These are phyloP conservation scores for Orgyia antiqua DNA, from an alignment of 2,888 invertebrate genomes.

Conservation along the genomic window DNA sequence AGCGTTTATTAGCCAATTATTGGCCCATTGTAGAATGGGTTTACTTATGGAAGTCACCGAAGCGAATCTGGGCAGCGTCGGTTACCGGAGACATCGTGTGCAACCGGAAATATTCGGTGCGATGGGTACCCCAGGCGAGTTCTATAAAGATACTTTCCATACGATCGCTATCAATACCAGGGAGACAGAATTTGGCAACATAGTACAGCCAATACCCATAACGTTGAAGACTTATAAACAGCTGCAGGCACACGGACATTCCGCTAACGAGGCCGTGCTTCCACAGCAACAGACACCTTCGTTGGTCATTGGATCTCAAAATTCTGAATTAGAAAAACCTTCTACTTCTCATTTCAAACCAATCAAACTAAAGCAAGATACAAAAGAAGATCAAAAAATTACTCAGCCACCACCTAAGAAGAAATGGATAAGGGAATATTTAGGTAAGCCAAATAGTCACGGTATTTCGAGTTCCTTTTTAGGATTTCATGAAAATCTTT, in stretches of 20 bases:
- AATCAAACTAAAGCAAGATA: conserved; percentile 40
- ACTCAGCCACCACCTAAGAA: conserved; percentile 82
- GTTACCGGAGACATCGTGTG: conserved; percentile 44
- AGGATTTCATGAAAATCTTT: no score
- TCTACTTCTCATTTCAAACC: conserved; percentile 37
- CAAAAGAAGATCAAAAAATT: conserved; percentile 41
- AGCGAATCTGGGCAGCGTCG: conserved; percentile 61
- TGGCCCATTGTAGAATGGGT: conserved; percentile 68
- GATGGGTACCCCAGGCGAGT: conserved; percentile 58
- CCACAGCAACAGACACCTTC: conserved; percentile 43
- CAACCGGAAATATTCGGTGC: conserved; percentile 51
- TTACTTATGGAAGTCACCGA: conserved; percentile 71
- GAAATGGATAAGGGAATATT: conserved; percentile 85
- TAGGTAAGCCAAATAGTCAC: conserved; percentile 65
- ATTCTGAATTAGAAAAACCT: conserved; percentile 36
- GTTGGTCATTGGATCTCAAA: conserved; percentile 34
- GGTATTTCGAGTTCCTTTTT: not conserved
- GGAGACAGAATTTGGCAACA: conserved; percentile 64
- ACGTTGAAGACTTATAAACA: conserved; percentile 58
- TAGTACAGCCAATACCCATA: conserved; percentile 62
- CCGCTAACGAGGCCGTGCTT: conserved; percentile 42
- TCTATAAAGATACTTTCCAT: conserved; percentile 55
- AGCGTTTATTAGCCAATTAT: conserved; percentile 40
- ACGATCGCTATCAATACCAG: conserved; percentile 63
- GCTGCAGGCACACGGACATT: conserved; percentile 39